Conservation (phyloP, 2,888 invertebrate genomes). For the Gibbula magus region DNA sequence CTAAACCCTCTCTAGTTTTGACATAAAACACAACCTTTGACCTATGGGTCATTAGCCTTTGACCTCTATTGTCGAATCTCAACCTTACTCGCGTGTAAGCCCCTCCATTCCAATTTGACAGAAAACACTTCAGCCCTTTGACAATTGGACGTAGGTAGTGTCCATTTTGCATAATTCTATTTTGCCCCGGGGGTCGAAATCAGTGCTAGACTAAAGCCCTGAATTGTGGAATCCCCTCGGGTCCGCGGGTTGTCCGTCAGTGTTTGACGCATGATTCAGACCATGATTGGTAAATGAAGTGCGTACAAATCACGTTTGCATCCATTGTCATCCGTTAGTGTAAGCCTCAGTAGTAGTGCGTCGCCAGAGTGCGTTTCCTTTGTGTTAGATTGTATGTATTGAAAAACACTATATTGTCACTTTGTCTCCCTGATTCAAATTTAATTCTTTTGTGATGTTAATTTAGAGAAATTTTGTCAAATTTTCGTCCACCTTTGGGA, state of each 20-base stretch:
- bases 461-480: not conserved
- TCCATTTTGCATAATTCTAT: not conserved
- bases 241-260: not conserved
- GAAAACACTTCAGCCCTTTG: no score
- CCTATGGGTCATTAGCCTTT: no score
- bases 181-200: not conserved
- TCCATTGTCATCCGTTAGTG: not conserved
- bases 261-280: not conserved
- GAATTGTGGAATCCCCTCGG: not conserved
- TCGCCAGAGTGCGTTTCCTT: not conserved
- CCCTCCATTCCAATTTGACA: no score
- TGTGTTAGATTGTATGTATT: slow-evolving; percentile 4
- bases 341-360: not conserved
- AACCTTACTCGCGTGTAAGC: no score
- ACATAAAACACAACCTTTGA: no score
- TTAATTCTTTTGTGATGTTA: not conserved
- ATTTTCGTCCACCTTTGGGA: not conserved
- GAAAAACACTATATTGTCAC: not conserved
- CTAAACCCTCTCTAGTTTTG: no score
- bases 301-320: slow-evolving; percentile 11
- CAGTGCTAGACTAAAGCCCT: slow-evolving; percentile 1
- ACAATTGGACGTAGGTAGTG: not conserved
- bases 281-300: slow-evolving; percentile 7
- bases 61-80: no score
- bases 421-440: not conserved